A percentile compares a stretch with the other conserved stretches of the same genome.
phyloP scores from a whole-genome alignment of 2,797 vertebrate species.

The Acestrorhynchus altus region DNA sequence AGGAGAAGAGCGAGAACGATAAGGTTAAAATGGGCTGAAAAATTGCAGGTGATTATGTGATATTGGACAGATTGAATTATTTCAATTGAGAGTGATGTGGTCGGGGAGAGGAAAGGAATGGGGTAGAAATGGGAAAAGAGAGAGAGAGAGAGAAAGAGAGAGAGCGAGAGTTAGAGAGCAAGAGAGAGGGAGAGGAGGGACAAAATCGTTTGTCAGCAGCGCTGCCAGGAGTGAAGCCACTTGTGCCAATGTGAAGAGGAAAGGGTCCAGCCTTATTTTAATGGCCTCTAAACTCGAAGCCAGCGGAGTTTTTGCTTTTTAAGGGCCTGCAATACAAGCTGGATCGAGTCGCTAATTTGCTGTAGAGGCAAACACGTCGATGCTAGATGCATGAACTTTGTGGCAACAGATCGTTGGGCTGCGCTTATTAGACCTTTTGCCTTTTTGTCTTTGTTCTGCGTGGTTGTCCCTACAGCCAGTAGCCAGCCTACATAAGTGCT shows the following conservation, averaged over 20 bases:
- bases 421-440: conserved; percentile 51
- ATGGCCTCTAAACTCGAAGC: conserved; percentile 52
- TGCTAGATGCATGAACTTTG: conserved; percentile 39
- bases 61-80: conserved; percentile 78
- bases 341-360: conserved; percentile 31
- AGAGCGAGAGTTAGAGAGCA: conserved; percentile 31
- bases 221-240: conserved; percentile 31
- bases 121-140: conserved; percentile 59
- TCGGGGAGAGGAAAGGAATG: conserved; percentile 43
- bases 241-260: conserved; percentile 42
- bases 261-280: conserved; percentile 51
- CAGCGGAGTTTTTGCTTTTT: conserved; percentile 31
- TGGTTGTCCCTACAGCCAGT: background rate
- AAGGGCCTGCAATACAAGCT: conserved; percentile 1
- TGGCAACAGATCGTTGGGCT: background rate
- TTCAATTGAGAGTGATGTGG: conserved; percentile 51
- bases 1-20: conserved; percentile 70
- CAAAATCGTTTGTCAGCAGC: conserved; percentile 49
- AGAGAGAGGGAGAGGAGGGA: conserved; percentile 22
- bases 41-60: conserved; percentile 74
- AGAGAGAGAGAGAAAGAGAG: conserved; percentile 33
- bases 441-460: conserved; percentile 1
- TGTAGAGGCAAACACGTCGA: conserved; percentile 5
- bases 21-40: conserved; percentile 73
- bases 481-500: conserved; percentile 63